Percentiles rank a stretch among this genome's conserved stretches.
These are phyloP conservation scores for Aramus guarauna DNA, from an alignment of 2,113 vertebrate genomes.

Conservation along the genomic window DNA sequence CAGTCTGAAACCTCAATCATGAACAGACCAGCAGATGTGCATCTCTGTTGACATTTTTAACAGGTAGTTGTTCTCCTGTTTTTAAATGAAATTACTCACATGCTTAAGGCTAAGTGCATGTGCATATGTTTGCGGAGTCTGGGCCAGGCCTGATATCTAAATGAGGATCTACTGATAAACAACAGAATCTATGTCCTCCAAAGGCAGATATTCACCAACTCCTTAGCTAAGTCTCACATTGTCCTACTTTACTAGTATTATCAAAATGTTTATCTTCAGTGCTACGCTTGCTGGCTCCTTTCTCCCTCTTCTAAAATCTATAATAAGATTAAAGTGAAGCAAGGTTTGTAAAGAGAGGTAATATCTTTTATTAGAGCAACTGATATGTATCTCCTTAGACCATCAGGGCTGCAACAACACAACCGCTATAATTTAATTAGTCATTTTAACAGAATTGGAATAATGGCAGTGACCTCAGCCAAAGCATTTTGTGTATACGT, in stretches of 20 bases:
- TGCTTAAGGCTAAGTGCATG: background rate
- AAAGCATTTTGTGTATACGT: background rate
- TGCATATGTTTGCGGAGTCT: background rate
- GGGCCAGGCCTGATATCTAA: background rate
- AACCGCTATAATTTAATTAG: background rate
- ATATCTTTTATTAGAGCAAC: constrained; percentile 13
- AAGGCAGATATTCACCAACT: background rate
- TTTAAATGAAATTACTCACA: background rate
- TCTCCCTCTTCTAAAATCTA: background rate
- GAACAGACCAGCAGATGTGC: background rate
- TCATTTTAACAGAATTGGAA: constrained; percentile 13
- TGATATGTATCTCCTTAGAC: background rate
- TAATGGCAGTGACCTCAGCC: background rate
- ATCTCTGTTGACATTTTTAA: background rate
- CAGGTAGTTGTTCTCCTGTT: background rate
- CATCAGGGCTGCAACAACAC: background rate
- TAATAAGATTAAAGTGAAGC: background rate
- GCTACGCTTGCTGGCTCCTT: background rate
- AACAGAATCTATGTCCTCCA: background rate
- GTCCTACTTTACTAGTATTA: background rate
- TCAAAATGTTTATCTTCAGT: background rate
- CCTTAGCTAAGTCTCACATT: background rate
- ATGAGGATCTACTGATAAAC: background rate
- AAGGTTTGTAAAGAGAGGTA: background rate
- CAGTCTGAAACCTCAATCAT: background rate